A percentile compares a stretch with the other conserved stretches of the same genome.
These are phyloP conservation scores for Dromius quadrimaculatus DNA, from an alignment of 2,888 invertebrate genomes.

Conservation along the genomic window DNA sequence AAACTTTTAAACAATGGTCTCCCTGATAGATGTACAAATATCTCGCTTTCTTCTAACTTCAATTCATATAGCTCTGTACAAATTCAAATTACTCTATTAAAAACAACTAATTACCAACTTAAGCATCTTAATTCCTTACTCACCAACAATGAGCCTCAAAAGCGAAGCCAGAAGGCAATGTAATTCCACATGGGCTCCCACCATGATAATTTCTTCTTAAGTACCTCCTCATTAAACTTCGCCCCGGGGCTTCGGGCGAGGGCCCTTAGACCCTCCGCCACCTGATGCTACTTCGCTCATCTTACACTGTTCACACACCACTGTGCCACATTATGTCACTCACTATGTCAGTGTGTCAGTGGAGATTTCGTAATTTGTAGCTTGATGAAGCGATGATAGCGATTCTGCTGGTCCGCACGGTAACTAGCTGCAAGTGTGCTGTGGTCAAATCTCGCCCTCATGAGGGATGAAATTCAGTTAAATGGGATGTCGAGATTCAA, in stretches of 20 bases:
- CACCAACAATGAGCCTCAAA: constrained; percentile 74
- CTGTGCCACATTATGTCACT: constrained; percentile 1
- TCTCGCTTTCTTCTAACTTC: too few species aligned
- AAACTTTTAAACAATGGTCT: too few species aligned
- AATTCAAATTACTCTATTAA: too few species aligned
- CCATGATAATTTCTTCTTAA: constrained; percentile 57
- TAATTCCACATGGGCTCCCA: constrained; percentile 71
- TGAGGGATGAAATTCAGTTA: too few species aligned
- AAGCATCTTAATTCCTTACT: constrained; percentile 62
- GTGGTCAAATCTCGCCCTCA: too few species aligned
- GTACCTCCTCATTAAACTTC: constrained; percentile 1
- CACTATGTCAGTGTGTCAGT: constrained; percentile 9
- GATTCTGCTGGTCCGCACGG: too few species aligned
- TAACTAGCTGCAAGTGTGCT: too few species aligned
- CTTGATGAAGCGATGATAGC: constrained; percentile 11
- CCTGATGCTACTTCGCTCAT: constrained; percentile 7
- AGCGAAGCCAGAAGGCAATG: constrained; percentile 74
- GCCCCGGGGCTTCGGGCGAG: constrained; percentile 5
- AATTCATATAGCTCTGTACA: too few species aligned
- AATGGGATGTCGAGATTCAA: too few species aligned
- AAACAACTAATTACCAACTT: too few species aligned
- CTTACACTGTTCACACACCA: constrained; percentile 3
- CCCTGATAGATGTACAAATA: too few species aligned
- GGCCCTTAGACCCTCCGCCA: not conserved
- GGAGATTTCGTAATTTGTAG: too few species aligned